Percentiles rank a stretch among this genome's conserved stretches.
These are phyloP conservation scores for Cydia amplana DNA, from an alignment of 1,140 invertebrate genomes.

Conservation along the genomic window DNA sequence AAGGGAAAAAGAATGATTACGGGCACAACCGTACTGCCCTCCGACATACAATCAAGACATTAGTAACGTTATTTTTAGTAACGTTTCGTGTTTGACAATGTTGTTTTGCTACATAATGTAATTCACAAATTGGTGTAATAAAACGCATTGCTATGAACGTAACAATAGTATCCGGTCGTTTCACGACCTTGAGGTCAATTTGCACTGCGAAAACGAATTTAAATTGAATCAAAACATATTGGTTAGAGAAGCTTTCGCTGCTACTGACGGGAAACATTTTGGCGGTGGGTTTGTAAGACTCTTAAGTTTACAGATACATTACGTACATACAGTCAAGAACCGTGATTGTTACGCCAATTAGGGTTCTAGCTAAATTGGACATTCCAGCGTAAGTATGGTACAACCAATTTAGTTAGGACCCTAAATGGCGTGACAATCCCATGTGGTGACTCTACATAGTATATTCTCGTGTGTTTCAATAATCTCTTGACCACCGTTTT, in stretches of 20 bases:
- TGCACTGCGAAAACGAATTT: neutral
- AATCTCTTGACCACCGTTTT: no score
- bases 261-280: no score
- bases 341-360: no score
- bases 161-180: constrained; percentile 6
- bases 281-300: no score
- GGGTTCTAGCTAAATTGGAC: no score
- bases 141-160: neutral
- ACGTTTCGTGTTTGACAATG: neutral
- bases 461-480: no score
- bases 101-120: neutral
- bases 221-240: neutral
- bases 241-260: neutral
- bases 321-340: no score
- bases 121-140: constrained; percentile 6
- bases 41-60: neutral
- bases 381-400: no score
- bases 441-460: no score
- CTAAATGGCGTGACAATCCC: no score
- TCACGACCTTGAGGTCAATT: neutral
- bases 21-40: neutral
- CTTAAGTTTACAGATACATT: no score
- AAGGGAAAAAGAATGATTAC: neutral
- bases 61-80: constrained; percentile 4
- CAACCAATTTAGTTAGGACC: no score